Base-by-base conservation (phyloP, 2,888 invertebrate species). In the Seladonia tumulorum region DNA sequence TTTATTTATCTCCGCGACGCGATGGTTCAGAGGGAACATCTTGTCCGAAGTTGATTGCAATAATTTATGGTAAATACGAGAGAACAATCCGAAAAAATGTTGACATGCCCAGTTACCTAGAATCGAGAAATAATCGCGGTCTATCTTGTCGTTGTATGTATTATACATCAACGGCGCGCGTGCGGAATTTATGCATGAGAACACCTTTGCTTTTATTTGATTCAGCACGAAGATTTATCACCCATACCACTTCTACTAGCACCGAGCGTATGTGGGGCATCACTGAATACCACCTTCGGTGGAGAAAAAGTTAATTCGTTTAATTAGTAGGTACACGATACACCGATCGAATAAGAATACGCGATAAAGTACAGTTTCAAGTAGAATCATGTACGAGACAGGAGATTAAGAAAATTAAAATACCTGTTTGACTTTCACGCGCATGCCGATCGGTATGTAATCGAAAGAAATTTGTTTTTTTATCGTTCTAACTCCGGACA, bases 111-210 rank as follows among this genome's bases (percentile, higher is more conserved):
- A 81, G 57, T 89, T 80, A 79, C 60, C 68, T 75, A 85, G 53
- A 73, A 85, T 39, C 39, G 5, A 42, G 71, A 18, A 81, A 86
- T 81, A 66, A 87, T 71, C 73, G 75, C 71, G n/a, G 45, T n/a
- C 68, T 79, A 42, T 66, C 71, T 76, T 63, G 66, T 76, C 35
- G 49, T 47, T 57, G 76, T 74, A 63, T 85, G 74, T 79, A 76
- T 63, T 25, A 45, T 39, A 81, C 63, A 82, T 77, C 60, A 63
- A 35, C 57, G 35, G 68, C 79, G 82, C 89, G 83, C 87, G 87
- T 87, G 88, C 83, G 83, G 88, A 86, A 88, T 87, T 90, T 88
- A 88, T 89, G 83, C 90, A 90, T 84, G 83, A 88, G 83, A 71
- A 79, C 57, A 57, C 79, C 47, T 74, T 81, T 81, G 82, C 86